Base-by-base conservation (phyloP, 2,113 vertebrate genomes). In the Emydura subglobosa region DNA sequence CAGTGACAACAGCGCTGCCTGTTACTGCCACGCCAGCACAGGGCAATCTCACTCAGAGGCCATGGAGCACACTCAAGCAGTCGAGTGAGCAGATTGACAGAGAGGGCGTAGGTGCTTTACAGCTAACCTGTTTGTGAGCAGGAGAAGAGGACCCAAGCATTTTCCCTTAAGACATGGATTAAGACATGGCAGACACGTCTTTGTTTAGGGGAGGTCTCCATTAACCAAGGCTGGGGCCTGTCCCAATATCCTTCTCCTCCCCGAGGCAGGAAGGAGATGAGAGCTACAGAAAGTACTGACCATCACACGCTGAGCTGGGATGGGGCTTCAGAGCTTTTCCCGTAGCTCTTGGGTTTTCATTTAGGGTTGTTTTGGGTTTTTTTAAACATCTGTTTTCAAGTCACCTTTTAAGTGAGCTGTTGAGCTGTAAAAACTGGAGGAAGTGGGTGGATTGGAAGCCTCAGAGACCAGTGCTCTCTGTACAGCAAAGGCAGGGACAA, bases 261-360 rank as follows among this genome's bases (percentile, higher is more conserved):
- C n/a, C 6, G 68, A 17, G 7, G 86, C 76, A 88, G 88, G 91
- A 25, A 3, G 87, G 85, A 87, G 55, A 10, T 88, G 39, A 78
- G 9, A 6, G 19, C 88, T 24, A 90, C n/a, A 84, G 27, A 90
- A 83, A 82, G 16, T 81, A 39, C 61, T 42, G 31, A 12, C 79
- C 0, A 0, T 10, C 7, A 12, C 22, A 79, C 81, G 31, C 5
- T 12, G 29, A 50, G 9, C 42, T 83, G 61, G 17, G 2, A 42
- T 13, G 55, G 53, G 53, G 3, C 84, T 83, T n/a, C 59, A 51
- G 21, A 74, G 53, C 50, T 92, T 79, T 93, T 86, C 44, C 88
- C 65, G 51, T 39, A 89, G 53, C 78, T 74, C 0, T 0, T 65
- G 34, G 19, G 61, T 94, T 91, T 91, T 44, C 55, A 82, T 29